These are phyloP conservation scores for Arnoldichthys spilopterus DNA, from an alignment of 2,797 vertebrate species.

Conservation along the genomic window DNA sequence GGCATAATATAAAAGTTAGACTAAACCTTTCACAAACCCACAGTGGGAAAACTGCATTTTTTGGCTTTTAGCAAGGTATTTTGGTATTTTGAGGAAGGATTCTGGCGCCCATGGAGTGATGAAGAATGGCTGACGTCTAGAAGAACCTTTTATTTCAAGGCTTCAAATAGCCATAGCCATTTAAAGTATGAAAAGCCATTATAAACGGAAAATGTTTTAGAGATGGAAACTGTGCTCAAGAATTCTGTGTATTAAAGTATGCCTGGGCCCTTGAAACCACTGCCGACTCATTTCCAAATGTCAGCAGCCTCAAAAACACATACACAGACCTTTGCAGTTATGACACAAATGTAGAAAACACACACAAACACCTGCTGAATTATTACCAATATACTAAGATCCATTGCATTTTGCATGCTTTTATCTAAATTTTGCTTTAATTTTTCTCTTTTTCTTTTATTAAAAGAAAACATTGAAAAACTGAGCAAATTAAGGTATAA, in stretches of 20 bases:
- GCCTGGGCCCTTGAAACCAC: slow-evolving; percentile 23
- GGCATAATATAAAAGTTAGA: too few species aligned
- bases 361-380: background rate
- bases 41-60: too few species aligned
- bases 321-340: background rate
- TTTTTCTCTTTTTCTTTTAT: too few species aligned
- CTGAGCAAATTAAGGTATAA: too few species aligned
- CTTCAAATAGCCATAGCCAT: background rate
- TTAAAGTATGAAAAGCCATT: slow-evolving; percentile 18
- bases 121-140: slow-evolving; percentile 1
- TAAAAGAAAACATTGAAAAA: too few species aligned
- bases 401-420: too few species aligned
- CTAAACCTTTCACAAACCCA: too few species aligned
- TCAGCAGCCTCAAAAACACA: background rate
- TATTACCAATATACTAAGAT: too few species aligned
- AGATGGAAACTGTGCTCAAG: slow-evolving; percentile 34
- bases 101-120: background rate
- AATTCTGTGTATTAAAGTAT: slow-evolving; percentile 31
- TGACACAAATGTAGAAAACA: slow-evolving; percentile 5
- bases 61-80: too few species aligned
- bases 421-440: too few species aligned
- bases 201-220: slow-evolving; percentile 33
- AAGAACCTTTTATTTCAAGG: slow-evolving; percentile 34
- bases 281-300: slow-evolving; percentile 21
- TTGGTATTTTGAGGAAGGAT: too few species aligned